Evolutionary conservation across 2,888 invertebrate genomes (phyloP).

Genomic region (Amiota minor): DNA sequence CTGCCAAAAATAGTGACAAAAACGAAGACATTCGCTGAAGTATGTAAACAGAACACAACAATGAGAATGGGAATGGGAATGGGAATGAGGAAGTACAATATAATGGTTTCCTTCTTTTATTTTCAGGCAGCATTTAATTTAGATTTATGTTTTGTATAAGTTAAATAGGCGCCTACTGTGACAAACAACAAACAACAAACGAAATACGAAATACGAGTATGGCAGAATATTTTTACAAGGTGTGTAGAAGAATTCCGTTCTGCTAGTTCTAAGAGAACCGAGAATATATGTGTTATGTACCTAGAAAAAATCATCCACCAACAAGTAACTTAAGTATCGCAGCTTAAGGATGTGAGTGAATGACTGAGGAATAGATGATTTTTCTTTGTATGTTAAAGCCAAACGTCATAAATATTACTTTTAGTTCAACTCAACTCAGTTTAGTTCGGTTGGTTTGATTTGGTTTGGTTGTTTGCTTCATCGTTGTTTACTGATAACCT

Average conservation of each 20-base stretch:
- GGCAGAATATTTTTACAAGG: too few species aligned
- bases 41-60: not conserved
- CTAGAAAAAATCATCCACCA: conserved; percentile 16
- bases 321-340: conserved; percentile 5
- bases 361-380: too few species aligned
- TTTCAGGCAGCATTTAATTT: conserved; percentile 61
- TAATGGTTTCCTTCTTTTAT: conserved; percentile 23
- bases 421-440: not conserved
- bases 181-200: conserved; percentile 44
- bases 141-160: conserved; percentile 60
- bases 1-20: conserved; percentile 52
- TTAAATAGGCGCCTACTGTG: conserved; percentile 50
- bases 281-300: too few species aligned
- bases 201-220: too few species aligned
- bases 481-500: conserved; percentile 59
- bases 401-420: conserved; percentile 25
- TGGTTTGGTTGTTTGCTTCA: conserved; percentile 21
- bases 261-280: too few species aligned
- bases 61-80: not conserved
- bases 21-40: conserved; percentile 29
- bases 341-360: too few species aligned
- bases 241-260: too few species aligned
- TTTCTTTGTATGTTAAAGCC: conserved; percentile 1
- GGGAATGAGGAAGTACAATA: conserved; percentile 11
- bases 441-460: not conserved